Base-by-base conservation (phyloP, 2,888 invertebrate genomes). In the Drosophila merina region DNA sequence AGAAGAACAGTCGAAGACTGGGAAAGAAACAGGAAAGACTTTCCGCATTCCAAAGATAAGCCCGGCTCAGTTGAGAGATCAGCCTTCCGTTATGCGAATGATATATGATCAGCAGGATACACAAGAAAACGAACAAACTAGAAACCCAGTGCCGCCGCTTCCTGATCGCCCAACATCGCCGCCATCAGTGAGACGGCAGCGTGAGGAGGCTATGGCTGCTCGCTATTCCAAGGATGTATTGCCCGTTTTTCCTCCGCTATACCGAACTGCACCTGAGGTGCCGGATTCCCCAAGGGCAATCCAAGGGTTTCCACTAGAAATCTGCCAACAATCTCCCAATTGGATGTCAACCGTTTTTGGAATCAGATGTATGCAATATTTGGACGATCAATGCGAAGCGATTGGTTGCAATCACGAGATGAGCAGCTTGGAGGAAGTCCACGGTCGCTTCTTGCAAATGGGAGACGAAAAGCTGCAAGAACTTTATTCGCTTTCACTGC, bases 341-440 rank as follows among this genome's bases (percentile, higher is more conserved):
- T 55, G 20, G 38, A 7, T 51, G 4, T 14, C 3, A 5, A 30
- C 47, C 0, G 25, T 72, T 0, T 81, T 86, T 63, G 86, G 77
- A 4, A 47, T 71, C 1, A 64, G 55, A 4, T 86, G 86, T 50
- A 58, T 55, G 51, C 8, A 0, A 0, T 45, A 25, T 38, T 31
- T 84, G 2, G 52, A 69, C 2, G 52, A 49, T 1, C 4, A 5
- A 1, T 86, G 86, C 26, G 0, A 0, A 0, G 44, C 49, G 0
- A 0, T 0, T 1, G 9, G 26, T 7, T 86, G 86, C 47, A 57
- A 74, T 28, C 85, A 84, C 9, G 6, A 2, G 3, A 31, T 72
- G 2, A 28, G 14, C 14, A 9, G 4, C 5, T 26, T 47, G n/a
- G 57, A 68, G 0, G 63, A 70, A 3, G 58, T 86, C 0, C 63